phyloP scores from a whole-genome alignment of 1,140 invertebrate species.

The fruit fly (Drosophila melanogaster) region DNA sequence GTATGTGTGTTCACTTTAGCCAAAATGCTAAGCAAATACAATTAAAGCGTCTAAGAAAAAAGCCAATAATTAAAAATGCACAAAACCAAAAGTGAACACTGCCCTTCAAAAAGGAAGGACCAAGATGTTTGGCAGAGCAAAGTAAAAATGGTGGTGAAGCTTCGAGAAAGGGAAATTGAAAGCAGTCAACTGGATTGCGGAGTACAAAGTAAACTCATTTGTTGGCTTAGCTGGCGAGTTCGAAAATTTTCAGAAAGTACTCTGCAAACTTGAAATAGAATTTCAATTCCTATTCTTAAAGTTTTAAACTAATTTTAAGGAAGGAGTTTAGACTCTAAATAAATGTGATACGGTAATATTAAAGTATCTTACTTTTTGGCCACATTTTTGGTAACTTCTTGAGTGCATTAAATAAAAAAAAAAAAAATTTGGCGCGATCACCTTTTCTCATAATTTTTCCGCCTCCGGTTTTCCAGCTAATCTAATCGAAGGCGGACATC shows the following conservation, averaged over 20 bases:
- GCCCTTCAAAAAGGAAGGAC: slow-evolving; percentile 16
- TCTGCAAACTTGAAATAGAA: slow-evolving; percentile 12
- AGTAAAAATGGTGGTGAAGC: not conserved
- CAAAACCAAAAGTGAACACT: slow-evolving; percentile 71
- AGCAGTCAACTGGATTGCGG: not conserved
- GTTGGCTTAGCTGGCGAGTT: slow-evolving; percentile 28
- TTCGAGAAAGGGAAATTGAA: slow-evolving; percentile 6
- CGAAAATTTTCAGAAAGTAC: slow-evolving; percentile 3
- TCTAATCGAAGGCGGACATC: slow-evolving; percentile 41
- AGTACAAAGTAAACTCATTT: slow-evolving; percentile 40
- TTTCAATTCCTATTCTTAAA: slow-evolving; percentile 13
- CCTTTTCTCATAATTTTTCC: not conserved
- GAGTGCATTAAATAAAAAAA: too few species aligned
- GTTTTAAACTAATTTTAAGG: not conserved
- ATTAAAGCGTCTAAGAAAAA: slow-evolving; percentile 79
- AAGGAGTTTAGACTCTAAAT: not conserved
- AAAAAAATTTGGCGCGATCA: too few species aligned
- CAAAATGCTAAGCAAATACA: slow-evolving; percentile 78
- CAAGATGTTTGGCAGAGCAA: not conserved
- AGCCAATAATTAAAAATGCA: slow-evolving; percentile 81
- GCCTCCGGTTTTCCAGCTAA: slow-evolving; percentile 4
- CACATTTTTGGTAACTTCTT: not conserved
- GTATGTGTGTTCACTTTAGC: slow-evolving; percentile 42
- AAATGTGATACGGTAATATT: not conserved
- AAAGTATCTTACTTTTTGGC: not conserved